phyloP scores from a whole-genome alignment of 2,888 invertebrate genomes.

The Ornithoptera alexandrae region DNA sequence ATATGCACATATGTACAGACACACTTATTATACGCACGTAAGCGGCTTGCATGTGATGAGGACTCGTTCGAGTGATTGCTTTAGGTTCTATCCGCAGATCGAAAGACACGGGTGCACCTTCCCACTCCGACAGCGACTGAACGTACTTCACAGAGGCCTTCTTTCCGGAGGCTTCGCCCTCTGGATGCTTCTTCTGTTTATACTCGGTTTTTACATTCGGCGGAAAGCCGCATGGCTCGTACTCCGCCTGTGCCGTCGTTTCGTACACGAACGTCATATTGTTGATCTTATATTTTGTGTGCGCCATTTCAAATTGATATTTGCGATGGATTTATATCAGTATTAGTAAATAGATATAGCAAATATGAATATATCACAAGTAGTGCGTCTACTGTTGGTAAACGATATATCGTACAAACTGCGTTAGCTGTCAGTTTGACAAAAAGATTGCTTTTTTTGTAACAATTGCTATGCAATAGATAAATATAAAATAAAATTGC shows the following conservation, averaged over 20 bases:
- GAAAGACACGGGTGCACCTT: conserved; percentile 43
- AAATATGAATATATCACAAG: too few relatives aligned
- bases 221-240: conserved; percentile 36
- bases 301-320: background rate
- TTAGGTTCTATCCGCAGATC: conserved; percentile 44
- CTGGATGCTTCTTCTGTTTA: conserved; percentile 21
- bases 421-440: too few relatives aligned
- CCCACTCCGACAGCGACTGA: conserved; percentile 50
- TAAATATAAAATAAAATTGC: too few relatives aligned
- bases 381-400: too few relatives aligned
- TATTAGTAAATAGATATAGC: too few relatives aligned
- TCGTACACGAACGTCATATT: conserved; percentile 48
- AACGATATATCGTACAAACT: too few relatives aligned
- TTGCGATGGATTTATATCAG: background rate
- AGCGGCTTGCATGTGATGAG: conserved; percentile 41
- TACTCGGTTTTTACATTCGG: conserved; percentile 38
- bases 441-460: too few relatives aligned
- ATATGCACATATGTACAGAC: too few relatives aligned
- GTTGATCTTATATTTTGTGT: background rate
- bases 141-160: conserved; percentile 44
- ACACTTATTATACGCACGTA: conserved; percentile 42
- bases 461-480: too few relatives aligned
- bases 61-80: conserved; percentile 45
- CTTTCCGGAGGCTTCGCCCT: background rate
- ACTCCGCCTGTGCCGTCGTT: conserved; percentile 47